Percentiles rank a stretch among this genome's conserved stretches.
Conservation (phyloP, 2,113 vertebrate genomes). For the Hyaena hyaena region DNA sequence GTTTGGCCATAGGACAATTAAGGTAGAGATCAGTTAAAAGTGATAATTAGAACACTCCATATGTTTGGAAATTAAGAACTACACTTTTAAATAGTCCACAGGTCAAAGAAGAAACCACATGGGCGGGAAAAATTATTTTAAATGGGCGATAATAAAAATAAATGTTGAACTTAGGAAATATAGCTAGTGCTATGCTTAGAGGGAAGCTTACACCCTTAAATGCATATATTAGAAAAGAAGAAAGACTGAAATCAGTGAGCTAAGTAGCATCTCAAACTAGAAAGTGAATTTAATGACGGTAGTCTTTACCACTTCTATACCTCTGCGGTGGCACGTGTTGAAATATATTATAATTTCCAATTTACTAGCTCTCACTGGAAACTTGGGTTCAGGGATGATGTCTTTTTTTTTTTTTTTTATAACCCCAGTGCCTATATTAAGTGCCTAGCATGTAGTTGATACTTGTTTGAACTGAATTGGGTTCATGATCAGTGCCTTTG, state of each 20-base stretch:
- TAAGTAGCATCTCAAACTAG: not conserved
- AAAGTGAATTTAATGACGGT: not conserved
- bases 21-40: not conserved
- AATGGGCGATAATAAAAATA: not conserved
- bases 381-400: not conserved
- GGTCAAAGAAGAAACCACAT: not conserved
- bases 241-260: not conserved
- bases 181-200: not conserved
- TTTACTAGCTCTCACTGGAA: not conserved
- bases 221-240: slow-evolving; percentile 14
- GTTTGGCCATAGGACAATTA: not conserved
- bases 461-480: not conserved
- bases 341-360: not conserved
- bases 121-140: slow-evolving; percentile 20
- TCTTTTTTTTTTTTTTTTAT: not conserved
- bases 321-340: not conserved
- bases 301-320: not conserved
- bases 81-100: not conserved
- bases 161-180: not conserved
- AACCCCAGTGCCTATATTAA: not conserved
- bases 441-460: not conserved
- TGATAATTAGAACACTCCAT: not conserved
- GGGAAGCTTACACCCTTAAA: not conserved
- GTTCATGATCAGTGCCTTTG: not conserved
- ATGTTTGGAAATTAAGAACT: slow-evolving; percentile 51